These are phyloP conservation scores for Lepidocyrtoides sp. DNA, from an alignment of 2,888 invertebrate genomes.

Conservation along the genomic window DNA sequence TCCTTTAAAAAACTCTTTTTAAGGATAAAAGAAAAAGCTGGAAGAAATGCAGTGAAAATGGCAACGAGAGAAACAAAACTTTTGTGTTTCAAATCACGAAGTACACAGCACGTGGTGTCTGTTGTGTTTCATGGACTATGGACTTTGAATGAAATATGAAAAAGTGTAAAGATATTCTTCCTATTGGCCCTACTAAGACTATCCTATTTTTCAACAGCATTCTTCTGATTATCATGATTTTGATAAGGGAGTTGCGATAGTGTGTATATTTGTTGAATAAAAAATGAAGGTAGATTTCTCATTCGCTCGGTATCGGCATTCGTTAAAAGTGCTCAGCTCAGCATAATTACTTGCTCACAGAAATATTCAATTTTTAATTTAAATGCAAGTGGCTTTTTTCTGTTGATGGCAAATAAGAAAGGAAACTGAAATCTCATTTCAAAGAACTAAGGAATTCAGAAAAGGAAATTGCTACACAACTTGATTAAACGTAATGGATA, in stretches of 20 bases:
- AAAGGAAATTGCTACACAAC: too few relatives aligned
- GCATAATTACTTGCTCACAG: too few relatives aligned
- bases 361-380: too few relatives aligned
- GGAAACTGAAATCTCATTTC: too few relatives aligned
- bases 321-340: too few relatives aligned
- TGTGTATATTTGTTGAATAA: neutral
- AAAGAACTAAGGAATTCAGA: too few relatives aligned
- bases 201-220: conserved; percentile 30
- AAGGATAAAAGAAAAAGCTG: neutral
- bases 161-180: conserved; percentile 49
- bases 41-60: conserved; percentile 46
- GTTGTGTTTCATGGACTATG: too few relatives aligned
- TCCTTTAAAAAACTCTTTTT: neutral
- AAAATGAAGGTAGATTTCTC: neutral
- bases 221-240: conserved; percentile 19
- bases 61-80: neutral
- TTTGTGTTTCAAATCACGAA: conserved; percentile 16
- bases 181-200: neutral
- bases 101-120: neutral
- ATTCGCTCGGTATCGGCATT: too few relatives aligned
- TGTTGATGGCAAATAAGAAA: too few relatives aligned
- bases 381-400: too few relatives aligned
- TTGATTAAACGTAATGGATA: too few relatives aligned
- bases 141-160: conserved; percentile 68
- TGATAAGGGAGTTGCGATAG: neutral